phyloP scores from a whole-genome alignment of 2,113 vertebrate species.

The Diphyllodes magnificus region DNA sequence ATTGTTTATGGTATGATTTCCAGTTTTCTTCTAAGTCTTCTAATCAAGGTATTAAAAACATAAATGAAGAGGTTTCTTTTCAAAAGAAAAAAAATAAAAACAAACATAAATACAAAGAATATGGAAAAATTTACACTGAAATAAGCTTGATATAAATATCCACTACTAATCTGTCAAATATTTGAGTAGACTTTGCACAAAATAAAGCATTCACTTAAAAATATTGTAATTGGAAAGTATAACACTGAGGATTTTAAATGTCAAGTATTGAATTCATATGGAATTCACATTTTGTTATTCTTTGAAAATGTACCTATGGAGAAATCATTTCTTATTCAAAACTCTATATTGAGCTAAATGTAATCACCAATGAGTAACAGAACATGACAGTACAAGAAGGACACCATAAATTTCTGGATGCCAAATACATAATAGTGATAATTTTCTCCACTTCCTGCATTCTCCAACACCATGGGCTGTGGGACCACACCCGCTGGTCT shows the following conservation, averaged over 20 bases:
- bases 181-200: background rate
- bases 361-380: background rate
- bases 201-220: conserved; percentile 39
- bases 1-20: background rate
- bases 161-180: background rate
- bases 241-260: conserved; percentile 8
- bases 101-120: background rate
- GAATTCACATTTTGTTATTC: background rate
- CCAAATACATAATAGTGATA: background rate
- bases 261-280: background rate
- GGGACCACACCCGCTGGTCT: background rate
- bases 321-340: background rate
- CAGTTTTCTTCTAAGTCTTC: background rate
- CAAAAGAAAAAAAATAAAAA: background rate
- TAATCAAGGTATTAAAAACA: background rate
- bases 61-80: background rate
- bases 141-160: background rate
- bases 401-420: background rate
- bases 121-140: background rate
- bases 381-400: background rate
- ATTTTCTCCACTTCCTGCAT: background rate
- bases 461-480: background rate
- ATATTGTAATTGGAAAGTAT: background rate
- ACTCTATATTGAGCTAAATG: background rate
- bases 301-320: background rate